Evolutionary conservation across 2,888 invertebrate genomes (phyloP).

Genomic region (Cryptus viduatorius): DNA sequence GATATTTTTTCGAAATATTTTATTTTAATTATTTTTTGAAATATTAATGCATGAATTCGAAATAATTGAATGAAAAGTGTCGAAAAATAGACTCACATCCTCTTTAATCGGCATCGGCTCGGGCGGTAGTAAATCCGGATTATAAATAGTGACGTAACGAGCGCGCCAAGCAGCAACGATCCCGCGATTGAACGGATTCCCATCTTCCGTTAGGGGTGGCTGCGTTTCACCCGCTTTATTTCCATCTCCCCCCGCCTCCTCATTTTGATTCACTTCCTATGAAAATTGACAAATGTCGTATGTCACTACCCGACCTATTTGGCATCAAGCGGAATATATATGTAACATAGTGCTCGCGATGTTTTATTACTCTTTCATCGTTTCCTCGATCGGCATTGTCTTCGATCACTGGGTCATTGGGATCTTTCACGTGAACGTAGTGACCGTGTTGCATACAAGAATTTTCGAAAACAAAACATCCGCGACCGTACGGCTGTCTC

Average conservation of each 20-base stretch:
- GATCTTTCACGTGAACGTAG: slow-evolving; percentile 88
- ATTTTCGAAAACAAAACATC: slow-evolving; percentile 92
- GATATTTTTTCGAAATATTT: not conserved
- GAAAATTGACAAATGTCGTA: slow-evolving; percentile 45
- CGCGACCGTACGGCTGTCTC: slow-evolving; percentile 88
- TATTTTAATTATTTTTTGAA: not conserved
- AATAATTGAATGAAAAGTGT: too few relatives aligned
- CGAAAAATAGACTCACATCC: slow-evolving; percentile 70
- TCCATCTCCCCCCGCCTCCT: slow-evolving; percentile 56
- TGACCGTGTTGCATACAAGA: slow-evolving; percentile 92
- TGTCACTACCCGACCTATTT: slow-evolving; percentile 11
- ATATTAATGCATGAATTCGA: not conserved
- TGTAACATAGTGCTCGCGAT: not conserved
- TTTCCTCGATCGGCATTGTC: slow-evolving; percentile 15
- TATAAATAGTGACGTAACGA: slow-evolving; percentile 89
- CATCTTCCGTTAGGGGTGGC: slow-evolving; percentile 75
- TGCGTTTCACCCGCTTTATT: slow-evolving; percentile 52
- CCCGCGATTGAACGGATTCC: slow-evolving; percentile 71
- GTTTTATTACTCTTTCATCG: slow-evolving; percentile 38
- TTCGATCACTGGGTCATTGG: slow-evolving; percentile 85
- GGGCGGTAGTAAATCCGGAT: slow-evolving; percentile 89
- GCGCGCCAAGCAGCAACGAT: slow-evolving; percentile 89
- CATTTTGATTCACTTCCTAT: slow-evolving; percentile 52
- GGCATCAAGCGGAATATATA: not conserved
- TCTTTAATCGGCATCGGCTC: slow-evolving; percentile 89